Conservation (phyloP, 2,797 vertebrate species). For the Myiothlypis coronata region DNA sequence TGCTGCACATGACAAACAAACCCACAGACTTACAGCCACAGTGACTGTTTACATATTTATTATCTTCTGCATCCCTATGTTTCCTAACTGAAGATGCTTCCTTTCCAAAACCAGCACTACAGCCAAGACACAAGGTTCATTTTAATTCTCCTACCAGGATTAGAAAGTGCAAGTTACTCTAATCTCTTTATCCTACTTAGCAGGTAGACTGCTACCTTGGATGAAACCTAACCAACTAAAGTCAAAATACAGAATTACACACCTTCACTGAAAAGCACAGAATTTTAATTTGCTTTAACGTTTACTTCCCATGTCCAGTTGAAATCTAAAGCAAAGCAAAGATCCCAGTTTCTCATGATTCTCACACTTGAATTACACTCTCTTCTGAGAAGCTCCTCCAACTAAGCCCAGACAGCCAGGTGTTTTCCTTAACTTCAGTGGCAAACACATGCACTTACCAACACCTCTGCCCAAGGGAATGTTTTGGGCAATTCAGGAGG, state of each 20-base stretch:
- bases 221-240: not conserved
- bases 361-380: not conserved
- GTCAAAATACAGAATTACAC: not conserved
- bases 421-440: not conserved
- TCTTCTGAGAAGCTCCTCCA: not conserved
- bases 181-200: not conserved
- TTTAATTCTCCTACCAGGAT: not conserved
- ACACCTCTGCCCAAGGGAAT: not conserved
- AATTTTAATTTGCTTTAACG: not conserved
- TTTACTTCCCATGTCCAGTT: not conserved
- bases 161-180: not conserved
- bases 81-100: not conserved
- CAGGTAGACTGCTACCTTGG: not conserved
- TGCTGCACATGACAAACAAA: not conserved
- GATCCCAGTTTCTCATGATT: not conserved
- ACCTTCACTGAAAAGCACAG: not conserved
- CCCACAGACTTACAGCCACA: not conserved
- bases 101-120: not conserved
- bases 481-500: not conserved
- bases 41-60: not conserved
- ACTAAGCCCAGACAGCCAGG: fast-evolving
- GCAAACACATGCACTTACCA: not conserved
- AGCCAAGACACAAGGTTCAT: not conserved
- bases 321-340: not conserved
- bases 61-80: not conserved